Percentiles rank a stretch among this genome's conserved stretches.
phyloP scores from a whole-genome alignment of 2,113 vertebrate species.

The Bungarus multicinctus region DNA sequence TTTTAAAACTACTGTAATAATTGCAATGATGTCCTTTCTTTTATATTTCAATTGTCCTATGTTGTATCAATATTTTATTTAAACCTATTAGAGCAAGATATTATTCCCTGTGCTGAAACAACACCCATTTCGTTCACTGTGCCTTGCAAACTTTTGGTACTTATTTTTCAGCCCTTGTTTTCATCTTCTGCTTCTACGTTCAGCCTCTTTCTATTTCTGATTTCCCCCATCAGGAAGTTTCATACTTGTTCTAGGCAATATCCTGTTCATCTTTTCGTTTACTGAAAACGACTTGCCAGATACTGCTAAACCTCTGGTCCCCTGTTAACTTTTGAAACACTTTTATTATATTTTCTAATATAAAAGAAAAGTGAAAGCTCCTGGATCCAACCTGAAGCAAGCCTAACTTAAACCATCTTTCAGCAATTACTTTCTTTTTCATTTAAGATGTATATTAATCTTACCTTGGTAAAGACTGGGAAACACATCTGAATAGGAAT shows the following conservation, averaged over 20 bases:
- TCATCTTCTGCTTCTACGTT: neutral
- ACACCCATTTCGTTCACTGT: neutral
- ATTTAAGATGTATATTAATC: constrained; percentile 28
- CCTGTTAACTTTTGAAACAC: constrained; percentile 64
- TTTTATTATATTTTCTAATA: constrained; percentile 59
- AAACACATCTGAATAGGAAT: constrained; percentile 9
- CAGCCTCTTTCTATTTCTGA: constrained; percentile 48
- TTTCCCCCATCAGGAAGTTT: constrained; percentile 42
- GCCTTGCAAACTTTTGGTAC: constrained; percentile 27
- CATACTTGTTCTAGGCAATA: constrained; percentile 49
- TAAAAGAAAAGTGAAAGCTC: constrained; percentile 49
- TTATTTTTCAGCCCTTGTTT: constrained; percentile 26
- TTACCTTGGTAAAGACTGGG: accelerated
- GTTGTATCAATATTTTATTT: neutral
- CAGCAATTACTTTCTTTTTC: constrained; percentile 15
- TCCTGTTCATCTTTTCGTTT: constrained; percentile 53
- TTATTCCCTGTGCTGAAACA: neutral
- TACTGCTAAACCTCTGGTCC: constrained; percentile 62
- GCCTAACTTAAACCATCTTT: constrained; percentile 17
- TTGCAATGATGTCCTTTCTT: neutral
- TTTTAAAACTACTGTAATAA: neutral
- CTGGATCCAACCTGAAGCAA: constrained; percentile 16
- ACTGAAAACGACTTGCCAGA: constrained; percentile 53
- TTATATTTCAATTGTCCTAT: neutral
- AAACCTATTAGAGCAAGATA: neutral